These are phyloP conservation scores for Penelope pileata DNA, from an alignment of 2,113 vertebrate genomes.

Conservation along the genomic window DNA sequence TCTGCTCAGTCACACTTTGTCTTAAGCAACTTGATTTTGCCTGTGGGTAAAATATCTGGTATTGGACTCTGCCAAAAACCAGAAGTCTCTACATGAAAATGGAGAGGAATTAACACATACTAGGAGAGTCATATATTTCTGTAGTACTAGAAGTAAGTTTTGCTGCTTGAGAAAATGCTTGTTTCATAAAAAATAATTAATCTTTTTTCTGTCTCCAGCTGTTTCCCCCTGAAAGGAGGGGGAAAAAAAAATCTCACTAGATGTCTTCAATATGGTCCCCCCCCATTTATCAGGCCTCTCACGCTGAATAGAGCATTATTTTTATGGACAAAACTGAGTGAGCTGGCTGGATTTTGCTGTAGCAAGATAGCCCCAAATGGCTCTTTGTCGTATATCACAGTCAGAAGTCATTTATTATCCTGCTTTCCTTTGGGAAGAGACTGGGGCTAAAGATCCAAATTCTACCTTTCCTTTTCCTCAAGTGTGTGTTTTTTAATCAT, in stretches of 20 bases:
- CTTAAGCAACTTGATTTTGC: slow-evolving; percentile 42
- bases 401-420: slow-evolving; percentile 76
- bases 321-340: slow-evolving; percentile 71
- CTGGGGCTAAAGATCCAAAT: slow-evolving; percentile 65
- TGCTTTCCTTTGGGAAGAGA: slow-evolving; percentile 68
- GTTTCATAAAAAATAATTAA: slow-evolving; percentile 51
- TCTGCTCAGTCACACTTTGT: neutral
- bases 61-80: slow-evolving; percentile 40
- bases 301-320: slow-evolving; percentile 63
- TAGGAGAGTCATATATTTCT: slow-evolving; percentile 34
- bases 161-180: slow-evolving; percentile 45
- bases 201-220: slow-evolving; percentile 9
- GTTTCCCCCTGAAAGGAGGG: neutral
- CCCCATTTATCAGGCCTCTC: slow-evolving; percentile 60
- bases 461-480: slow-evolving; percentile 61
- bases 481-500: slow-evolving; percentile 63
- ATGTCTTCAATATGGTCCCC: slow-evolving; percentile 55
- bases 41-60: slow-evolving; percentile 44
- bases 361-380: too few species aligned
- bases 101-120: slow-evolving; percentile 54
- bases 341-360: slow-evolving; percentile 65
- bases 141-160: slow-evolving; percentile 20
- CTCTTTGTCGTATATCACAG: slow-evolving; percentile 74
- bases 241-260: slow-evolving; percentile 13
- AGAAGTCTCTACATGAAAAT: slow-evolving; percentile 53